Conservation (phyloP, 2,113 vertebrate genomes). For the Pachycephala philippinensis region DNA sequence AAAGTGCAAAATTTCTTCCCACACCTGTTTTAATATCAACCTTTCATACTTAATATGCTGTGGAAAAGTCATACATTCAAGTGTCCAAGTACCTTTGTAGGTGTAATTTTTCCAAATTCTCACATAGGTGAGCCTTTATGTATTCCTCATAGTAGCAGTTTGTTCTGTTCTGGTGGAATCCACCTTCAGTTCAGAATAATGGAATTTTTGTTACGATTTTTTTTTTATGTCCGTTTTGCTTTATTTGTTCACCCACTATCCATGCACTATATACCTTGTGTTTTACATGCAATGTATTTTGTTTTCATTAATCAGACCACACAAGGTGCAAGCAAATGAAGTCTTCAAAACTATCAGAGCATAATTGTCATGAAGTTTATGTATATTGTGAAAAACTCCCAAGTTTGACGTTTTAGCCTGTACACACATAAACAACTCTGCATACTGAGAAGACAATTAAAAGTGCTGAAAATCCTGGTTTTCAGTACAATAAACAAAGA, state of each 20-base stretch:
- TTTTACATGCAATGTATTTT: background rate
- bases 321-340: background rate
- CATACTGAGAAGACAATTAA: background rate
- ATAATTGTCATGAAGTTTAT: background rate
- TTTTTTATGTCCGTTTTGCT: fast-evolving
- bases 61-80: background rate
- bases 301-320: background rate
- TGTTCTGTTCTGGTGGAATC: background rate
- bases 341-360: background rate
- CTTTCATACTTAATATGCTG: background rate
- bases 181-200: background rate
- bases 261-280: background rate
- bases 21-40: background rate
- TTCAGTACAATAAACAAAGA: background rate
- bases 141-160: background rate
- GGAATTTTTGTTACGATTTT: background rate
- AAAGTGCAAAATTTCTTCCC: background rate
- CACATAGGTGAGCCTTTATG: background rate
- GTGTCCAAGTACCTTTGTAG: background rate
- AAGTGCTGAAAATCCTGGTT: background rate
- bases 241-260: background rate
- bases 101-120: background rate
- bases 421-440: background rate
- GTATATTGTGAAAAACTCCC: background rate
- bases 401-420: background rate